These are phyloP conservation scores for Phania funesta DNA, from an alignment of 2,888 invertebrate genomes.

Conservation along the genomic window DNA sequence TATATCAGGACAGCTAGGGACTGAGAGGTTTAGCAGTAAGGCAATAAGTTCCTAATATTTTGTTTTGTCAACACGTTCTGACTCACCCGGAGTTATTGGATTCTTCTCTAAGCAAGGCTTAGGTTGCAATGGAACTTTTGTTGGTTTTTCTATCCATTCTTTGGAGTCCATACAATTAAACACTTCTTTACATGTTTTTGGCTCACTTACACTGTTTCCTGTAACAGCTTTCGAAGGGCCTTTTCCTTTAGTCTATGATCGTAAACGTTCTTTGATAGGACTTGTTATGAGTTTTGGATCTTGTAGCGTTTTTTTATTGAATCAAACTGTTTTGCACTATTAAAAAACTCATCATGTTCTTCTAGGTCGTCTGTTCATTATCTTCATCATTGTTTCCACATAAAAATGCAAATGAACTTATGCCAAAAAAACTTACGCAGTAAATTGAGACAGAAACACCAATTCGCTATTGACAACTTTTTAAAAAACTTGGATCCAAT, in stretches of 20 bases:
- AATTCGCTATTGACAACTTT: too few relatives aligned
- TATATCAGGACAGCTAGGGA: constrained; percentile 3
- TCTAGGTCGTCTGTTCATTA: not conserved
- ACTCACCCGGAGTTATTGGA: not conserved
- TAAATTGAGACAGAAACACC: too few relatives aligned
- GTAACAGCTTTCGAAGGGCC: not conserved
- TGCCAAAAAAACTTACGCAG: too few relatives aligned
- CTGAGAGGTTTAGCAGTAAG: not conserved
- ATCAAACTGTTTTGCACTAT: constrained; percentile 2
- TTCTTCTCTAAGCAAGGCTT: not conserved
- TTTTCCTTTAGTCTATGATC: not conserved
- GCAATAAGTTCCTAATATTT: constrained; percentile 20
- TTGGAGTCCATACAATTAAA: not conserved
- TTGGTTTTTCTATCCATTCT: constrained; percentile 1
- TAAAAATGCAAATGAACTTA: too few relatives aligned
- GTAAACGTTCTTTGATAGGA: not conserved
- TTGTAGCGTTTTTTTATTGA: not conserved
- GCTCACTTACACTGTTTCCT: not conserved
- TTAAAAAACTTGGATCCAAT: too few relatives aligned
- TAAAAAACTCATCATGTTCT: not conserved
- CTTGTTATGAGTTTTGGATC: not conserved
- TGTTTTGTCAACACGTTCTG: constrained; percentile 9
- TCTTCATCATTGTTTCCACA: too few relatives aligned
- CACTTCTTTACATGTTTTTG: not conserved
- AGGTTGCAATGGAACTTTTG: constrained; percentile 29